A percentile compares a stretch with the other conserved stretches of the same genome.
phyloP scores from a whole-genome alignment of 2,888 invertebrate genomes.

The Darwinula stevensoni region DNA sequence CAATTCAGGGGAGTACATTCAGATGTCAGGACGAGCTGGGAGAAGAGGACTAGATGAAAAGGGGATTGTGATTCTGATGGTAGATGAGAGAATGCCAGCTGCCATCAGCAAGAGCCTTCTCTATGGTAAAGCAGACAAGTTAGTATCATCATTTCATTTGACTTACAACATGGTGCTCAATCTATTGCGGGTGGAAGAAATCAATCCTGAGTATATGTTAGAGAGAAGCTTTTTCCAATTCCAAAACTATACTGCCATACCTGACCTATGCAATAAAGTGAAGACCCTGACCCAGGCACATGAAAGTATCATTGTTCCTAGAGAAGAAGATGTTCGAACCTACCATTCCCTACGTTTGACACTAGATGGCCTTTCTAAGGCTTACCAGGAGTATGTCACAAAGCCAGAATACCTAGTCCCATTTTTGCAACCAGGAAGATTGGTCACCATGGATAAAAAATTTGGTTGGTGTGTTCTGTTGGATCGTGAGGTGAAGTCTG shows the following conservation, averaged over 20 bases:
- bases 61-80: constrained; percentile 91
- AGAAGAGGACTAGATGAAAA: constrained; percentile 87
- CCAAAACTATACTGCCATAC: constrained; percentile 87
- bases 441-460: too few species aligned
- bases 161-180: constrained; percentile 98
- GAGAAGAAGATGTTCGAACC: constrained; percentile 40
- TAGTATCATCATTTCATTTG: constrained; percentile 94
- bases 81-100: constrained; percentile 64
- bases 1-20: constrained; percentile 98
- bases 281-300: too few species aligned
- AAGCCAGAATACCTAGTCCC: constrained; percentile 70
- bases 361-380: too few species aligned
- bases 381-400: too few species aligned
- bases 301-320: constrained; percentile 29
- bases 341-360: constrained; percentile 43
- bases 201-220: constrained; percentile 97
- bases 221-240: constrained; percentile 96
- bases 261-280: too few species aligned
- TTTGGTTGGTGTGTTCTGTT: too few species aligned
- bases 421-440: constrained; percentile 79
- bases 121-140: constrained; percentile 75
- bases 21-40: constrained; percentile 97
- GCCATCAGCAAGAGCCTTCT: constrained; percentile 33
- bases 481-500: too few species aligned
- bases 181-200: constrained; percentile 85